These are phyloP conservation scores for Microtus montanus DNA, from an alignment of 2,113 vertebrate species.

Conservation along the genomic window DNA sequence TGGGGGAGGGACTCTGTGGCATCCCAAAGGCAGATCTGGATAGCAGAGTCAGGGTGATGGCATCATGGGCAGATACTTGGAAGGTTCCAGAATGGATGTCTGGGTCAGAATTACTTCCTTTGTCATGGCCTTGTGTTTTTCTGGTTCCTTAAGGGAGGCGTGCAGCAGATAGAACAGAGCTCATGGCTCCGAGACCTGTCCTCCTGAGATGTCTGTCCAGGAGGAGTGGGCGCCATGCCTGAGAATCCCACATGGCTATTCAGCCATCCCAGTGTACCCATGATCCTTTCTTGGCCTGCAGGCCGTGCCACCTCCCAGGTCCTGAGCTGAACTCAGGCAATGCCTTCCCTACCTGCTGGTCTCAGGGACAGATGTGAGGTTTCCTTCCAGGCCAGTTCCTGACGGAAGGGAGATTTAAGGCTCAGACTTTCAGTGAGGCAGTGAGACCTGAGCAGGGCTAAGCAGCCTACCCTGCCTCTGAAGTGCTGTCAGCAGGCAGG, in stretches of 20 bases:
- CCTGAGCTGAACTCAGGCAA: not conserved
- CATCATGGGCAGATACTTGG: not conserved
- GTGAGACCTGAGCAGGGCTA: not conserved
- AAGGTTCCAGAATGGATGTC: not conserved
- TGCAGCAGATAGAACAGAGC: not conserved
- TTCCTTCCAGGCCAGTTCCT: not conserved
- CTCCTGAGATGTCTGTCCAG: not conserved
- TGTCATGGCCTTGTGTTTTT: not conserved
- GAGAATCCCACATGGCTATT: not conserved
- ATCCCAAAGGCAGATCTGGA: not conserved
- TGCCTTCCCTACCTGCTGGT: too few relatives aligned
- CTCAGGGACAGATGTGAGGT: not conserved
- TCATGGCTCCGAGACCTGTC: not conserved
- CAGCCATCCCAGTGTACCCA: not conserved
- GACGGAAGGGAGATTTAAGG: not conserved
- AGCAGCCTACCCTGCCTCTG: not conserved
- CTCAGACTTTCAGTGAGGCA: not conserved
- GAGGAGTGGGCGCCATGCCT: not conserved
- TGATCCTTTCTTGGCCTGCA: not conserved
- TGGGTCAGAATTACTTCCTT: not conserved
- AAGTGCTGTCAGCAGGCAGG: not conserved
- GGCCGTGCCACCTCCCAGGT: not conserved
- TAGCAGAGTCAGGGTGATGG: too few relatives aligned
- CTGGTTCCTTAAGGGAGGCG: not conserved
- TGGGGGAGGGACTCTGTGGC: accelerated